Evolutionary conservation across 1,140 invertebrate genomes (phyloP).

Genomic region (Coelopa frigida): DNA sequence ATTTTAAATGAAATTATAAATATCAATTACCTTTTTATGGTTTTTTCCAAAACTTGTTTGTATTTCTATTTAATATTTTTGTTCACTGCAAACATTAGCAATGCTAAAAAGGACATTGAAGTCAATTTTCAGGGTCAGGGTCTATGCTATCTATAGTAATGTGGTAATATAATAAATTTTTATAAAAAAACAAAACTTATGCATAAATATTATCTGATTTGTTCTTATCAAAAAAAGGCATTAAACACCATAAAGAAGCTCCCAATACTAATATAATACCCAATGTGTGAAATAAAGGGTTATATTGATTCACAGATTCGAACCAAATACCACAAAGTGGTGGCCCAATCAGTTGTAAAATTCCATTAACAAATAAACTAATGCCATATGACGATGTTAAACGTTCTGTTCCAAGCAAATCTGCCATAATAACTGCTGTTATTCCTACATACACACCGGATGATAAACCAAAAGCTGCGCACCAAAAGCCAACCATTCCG

Average conservation of each 20-base stretch:
- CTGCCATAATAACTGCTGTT: conserved; percentile 77
- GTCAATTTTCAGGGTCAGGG: no score
- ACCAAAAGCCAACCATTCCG: conserved; percentile 56
- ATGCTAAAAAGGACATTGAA: no score
- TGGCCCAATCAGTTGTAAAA: conserved; percentile 70
- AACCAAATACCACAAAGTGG: conserved; percentile 67
- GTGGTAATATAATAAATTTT: conserved; percentile 1
- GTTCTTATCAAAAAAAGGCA: conserved; percentile 56
- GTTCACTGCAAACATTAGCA: no score
- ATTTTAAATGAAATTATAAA: no score
- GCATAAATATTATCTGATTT: conserved; percentile 15
- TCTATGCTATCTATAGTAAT: not conserved
- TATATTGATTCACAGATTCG: conserved; percentile 57
- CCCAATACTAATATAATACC: conserved; percentile 68
- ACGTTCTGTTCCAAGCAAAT: conserved; percentile 74
- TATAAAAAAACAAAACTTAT: conserved; percentile 3
- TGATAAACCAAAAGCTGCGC: conserved; percentile 68
- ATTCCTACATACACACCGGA: conserved; percentile 82
- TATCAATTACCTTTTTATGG: no score
- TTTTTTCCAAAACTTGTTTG: no score
- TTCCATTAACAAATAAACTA: conserved; percentile 73
- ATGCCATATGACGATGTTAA: conserved; percentile 78
- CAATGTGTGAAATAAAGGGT: conserved; percentile 61
- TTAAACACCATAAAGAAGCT: conserved; percentile 62
- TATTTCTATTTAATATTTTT: no score